These are phyloP conservation scores for Gnathonemus echidnorhynchus DNA, from an alignment of 2,113 vertebrate species.

Conservation along the genomic window DNA sequence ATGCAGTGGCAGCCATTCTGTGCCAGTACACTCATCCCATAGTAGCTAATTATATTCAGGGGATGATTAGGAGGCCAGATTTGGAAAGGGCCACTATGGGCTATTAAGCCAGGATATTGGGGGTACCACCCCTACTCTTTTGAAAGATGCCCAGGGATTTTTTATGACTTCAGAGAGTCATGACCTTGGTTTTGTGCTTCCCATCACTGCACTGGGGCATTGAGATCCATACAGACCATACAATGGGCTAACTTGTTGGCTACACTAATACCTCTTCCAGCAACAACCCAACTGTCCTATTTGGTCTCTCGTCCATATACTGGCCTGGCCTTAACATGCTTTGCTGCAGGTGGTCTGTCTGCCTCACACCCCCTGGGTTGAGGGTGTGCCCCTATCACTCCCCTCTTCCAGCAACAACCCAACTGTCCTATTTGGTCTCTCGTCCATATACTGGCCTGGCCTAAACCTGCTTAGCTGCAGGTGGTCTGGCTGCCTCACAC, in stretches of 20 bases:
- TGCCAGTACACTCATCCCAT: neutral
- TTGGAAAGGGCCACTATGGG: neutral
- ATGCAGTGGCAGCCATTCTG: neutral
- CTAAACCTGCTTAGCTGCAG: neutral
- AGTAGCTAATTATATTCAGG: neutral
- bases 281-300: neutral
- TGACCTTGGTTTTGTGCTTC: neutral
- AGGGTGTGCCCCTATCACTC: neutral
- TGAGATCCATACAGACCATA: neutral
- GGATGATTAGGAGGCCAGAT: neutral
- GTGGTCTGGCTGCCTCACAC: neutral
- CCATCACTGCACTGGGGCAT: neutral
- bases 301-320: neutral
- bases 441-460: neutral
- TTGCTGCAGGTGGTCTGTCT: neutral
- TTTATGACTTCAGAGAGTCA: neutral
- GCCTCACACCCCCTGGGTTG: neutral
- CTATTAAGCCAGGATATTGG: neutral
- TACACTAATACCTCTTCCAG: neutral
- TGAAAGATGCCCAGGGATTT: neutral
- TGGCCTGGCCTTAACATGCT: neutral
- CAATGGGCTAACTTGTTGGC: neutral
- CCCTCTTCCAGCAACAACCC: neutral
- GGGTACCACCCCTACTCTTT: neutral
- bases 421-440: neutral